Evolutionary conservation across 2,888 invertebrate genomes (phyloP).

Genomic region (Blera fallax): DNA sequence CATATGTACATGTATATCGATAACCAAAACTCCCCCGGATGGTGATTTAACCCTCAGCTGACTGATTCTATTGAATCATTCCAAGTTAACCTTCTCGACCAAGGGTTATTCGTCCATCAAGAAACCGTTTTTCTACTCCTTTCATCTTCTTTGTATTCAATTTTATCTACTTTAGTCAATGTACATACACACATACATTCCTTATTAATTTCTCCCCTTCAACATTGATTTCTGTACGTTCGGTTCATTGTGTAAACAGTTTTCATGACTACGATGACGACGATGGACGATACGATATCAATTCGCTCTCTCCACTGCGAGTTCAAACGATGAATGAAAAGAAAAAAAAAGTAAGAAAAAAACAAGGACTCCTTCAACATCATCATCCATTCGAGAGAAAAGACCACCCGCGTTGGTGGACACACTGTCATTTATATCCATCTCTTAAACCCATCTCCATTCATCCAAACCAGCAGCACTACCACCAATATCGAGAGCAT

Average conservation of each 20-base stretch:
- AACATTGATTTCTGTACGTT: constrained; percentile 29
- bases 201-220: constrained; percentile 42
- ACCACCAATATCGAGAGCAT: constrained; percentile 8
- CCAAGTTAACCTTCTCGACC: constrained; percentile 36
- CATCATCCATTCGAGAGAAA: constrained; percentile 19
- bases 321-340: constrained; percentile 17
- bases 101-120: constrained; percentile 47
- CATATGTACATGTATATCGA: background rate
- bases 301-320: background rate
- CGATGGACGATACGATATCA: constrained; percentile 22
- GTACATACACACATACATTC: background rate
- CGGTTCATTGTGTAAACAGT: constrained; percentile 14
- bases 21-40: background rate
- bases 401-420: constrained; percentile 65
- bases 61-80: constrained; percentile 38
- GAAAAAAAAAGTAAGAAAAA: background rate
- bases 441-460: constrained; percentile 47
- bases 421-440: constrained; percentile 59
- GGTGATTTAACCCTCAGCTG: constrained; percentile 33
- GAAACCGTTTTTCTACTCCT: constrained; percentile 33
- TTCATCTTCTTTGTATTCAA: constrained; percentile 25
- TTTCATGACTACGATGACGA: constrained; percentile 5
- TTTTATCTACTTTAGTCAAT: constrained; percentile 21
- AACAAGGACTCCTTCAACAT: constrained; percentile 26
- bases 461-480: constrained; percentile 48